Evolutionary conservation across 2,888 invertebrate genomes (phyloP).

Genomic region (Sinohyriopsis cumingii): DNA sequence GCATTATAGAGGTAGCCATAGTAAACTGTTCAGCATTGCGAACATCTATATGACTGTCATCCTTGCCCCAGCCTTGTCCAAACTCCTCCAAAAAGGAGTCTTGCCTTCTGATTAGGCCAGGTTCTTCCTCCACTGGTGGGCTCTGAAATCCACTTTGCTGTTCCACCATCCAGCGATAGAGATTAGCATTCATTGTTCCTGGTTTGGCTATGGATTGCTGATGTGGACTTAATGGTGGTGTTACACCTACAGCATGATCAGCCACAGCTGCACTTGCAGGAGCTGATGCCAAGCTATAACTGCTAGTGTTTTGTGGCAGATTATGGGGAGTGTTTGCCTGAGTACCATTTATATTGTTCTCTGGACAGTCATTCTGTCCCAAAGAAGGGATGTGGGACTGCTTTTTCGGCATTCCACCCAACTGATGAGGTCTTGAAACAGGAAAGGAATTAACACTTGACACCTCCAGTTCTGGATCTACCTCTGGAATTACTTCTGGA

Average conservation of each 20-base stretch:
- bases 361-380: too few relatives aligned
- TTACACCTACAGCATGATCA: constrained; percentile 39
- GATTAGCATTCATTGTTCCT: constrained; percentile 80
- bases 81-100: constrained; percentile 66
- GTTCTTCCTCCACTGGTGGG: constrained; percentile 56
- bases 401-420: too few relatives aligned
- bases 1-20: constrained; percentile 67
- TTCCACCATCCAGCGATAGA: constrained; percentile 95
- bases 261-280: constrained; percentile 55
- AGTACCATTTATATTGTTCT: too few relatives aligned
- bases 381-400: too few relatives aligned
- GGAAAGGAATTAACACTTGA: too few relatives aligned
- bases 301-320: constrained; percentile 60
- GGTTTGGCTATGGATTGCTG: constrained; percentile 27
- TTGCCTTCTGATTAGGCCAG: constrained; percentile 54
- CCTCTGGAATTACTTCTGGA: too few relatives aligned
- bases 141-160: constrained; percentile 79
- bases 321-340: constrained; percentile 21
- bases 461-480: too few relatives aligned
- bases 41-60: constrained; percentile 62
- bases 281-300: constrained; percentile 65
- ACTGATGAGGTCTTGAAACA: too few relatives aligned
- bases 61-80: constrained; percentile 67
- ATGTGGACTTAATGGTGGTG: constrained; percentile 54
- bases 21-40: constrained; percentile 56